Evolutionary conservation across 2,888 invertebrate genomes (phyloP).

Genomic region (Camptogramma bilineatum): DNA sequence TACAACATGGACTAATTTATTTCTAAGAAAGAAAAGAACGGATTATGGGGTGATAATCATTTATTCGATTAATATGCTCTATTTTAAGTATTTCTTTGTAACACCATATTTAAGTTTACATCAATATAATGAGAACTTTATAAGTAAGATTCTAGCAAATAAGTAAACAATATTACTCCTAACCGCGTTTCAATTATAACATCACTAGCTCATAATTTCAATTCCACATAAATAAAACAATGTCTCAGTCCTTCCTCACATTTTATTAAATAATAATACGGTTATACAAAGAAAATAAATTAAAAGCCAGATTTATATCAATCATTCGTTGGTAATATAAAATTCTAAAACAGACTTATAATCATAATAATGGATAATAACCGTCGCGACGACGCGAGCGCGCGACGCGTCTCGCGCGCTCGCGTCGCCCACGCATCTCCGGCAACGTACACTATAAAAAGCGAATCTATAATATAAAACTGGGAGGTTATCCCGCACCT

Average conservation of each 20-base stretch:
- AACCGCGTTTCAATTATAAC: constrained; percentile 59
- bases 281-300: constrained; percentile 85
- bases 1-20: constrained; percentile 11
- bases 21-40: constrained; percentile 57
- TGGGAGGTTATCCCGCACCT: constrained; percentile 81
- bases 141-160: constrained; percentile 66
- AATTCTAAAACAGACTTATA: constrained; percentile 84
- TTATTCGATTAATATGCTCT: constrained; percentile 83
- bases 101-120: constrained; percentile 82
- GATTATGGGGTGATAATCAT: constrained; percentile 76
- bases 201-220: constrained; percentile 61
- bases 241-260: constrained; percentile 79
- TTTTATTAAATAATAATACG: constrained; percentile 84
- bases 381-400: constrained; percentile 49
- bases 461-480: constrained; percentile 83
- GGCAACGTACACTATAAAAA: constrained; percentile 78
- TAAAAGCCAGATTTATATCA: constrained; percentile 83
- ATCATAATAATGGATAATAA: constrained; percentile 76
- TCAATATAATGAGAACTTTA: constrained; percentile 68
- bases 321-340: constrained; percentile 85
- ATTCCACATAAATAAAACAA: constrained; percentile 80
- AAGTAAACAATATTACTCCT: constrained; percentile 70
- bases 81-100: constrained; percentile 82
- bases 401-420: constrained; percentile 39
- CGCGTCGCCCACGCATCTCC: constrained; percentile 46